A percentile compares a stretch with the other conserved stretches of the same genome.
These are phyloP conservation scores for Melieria omissa DNA, from an alignment of 2,888 invertebrate genomes.

Conservation along the genomic window DNA sequence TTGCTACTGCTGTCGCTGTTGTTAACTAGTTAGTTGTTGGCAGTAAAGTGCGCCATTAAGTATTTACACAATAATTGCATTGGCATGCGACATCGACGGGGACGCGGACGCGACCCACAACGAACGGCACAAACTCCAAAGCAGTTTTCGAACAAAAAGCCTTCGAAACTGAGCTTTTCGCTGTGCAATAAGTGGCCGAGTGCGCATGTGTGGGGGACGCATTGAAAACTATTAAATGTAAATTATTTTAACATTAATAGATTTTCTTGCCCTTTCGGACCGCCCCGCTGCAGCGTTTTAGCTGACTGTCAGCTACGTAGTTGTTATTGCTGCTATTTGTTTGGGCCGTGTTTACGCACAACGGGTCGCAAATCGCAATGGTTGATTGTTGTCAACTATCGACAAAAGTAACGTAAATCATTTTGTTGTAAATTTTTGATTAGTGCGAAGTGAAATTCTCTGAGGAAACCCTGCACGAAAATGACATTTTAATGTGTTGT, in stretches of 20 bases:
- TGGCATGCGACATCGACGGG: conserved; percentile 26
- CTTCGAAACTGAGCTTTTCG: not conserved
- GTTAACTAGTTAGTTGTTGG: not conserved
- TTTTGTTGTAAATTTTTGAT: too few species aligned
- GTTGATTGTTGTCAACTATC: too few species aligned
- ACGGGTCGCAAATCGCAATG: too few species aligned
- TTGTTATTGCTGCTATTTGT: too few species aligned
- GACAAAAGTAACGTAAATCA: too few species aligned
- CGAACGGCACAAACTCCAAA: not conserved
- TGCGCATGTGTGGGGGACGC: not conserved
- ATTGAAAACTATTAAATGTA: conserved; percentile 24
- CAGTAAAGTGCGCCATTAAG: conserved; percentile 21
- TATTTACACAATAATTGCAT: conserved; percentile 34
- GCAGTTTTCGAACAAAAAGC: not conserved
- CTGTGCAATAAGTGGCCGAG: conserved; percentile 5
- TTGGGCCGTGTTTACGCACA: too few species aligned
- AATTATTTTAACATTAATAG: conserved; percentile 31
- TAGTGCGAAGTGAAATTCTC: too few species aligned
- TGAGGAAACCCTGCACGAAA: too few species aligned
- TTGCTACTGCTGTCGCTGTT: too few species aligned
- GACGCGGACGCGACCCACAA: not conserved
- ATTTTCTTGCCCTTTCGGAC: not conserved
- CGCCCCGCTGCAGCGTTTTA: too few species aligned
- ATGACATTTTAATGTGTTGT: too few species aligned
- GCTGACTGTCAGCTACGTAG: too few species aligned